phyloP scores from a whole-genome alignment of 2,113 vertebrate species.

The Halichoeres trimaculatus region DNA sequence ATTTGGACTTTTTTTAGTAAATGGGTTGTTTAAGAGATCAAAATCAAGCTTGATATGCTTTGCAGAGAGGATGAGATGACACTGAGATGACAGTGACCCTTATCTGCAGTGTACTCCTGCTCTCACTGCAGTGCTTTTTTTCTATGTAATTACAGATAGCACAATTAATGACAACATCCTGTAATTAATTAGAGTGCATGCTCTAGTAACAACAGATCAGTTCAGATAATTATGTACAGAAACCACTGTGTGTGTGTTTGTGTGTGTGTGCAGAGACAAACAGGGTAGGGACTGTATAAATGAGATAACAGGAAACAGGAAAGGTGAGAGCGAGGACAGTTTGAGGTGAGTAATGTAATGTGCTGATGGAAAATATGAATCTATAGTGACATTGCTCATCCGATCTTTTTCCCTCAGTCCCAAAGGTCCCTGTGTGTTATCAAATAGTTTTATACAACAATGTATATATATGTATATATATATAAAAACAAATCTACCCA shows the following conservation, averaged over 20 bases:
- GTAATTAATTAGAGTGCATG: slow-evolving; percentile 60
- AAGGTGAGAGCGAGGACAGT: neutral
- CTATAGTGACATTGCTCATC: neutral
- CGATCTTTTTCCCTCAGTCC: neutral
- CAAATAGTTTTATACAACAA: neutral
- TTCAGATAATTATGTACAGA: neutral
- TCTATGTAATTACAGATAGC: slow-evolving; percentile 43
- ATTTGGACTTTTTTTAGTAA: slow-evolving; percentile 23
- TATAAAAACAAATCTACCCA: neutral
- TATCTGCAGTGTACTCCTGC: slow-evolving; percentile 20
- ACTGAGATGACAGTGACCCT: slow-evolving; percentile 28
- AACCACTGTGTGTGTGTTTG: neutral
- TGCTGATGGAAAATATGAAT: neutral
- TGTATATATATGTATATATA: neutral
- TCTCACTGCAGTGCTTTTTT: slow-evolving; percentile 45
- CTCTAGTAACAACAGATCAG: slow-evolving; percentile 1
- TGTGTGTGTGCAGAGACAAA: neutral
- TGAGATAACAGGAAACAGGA: slow-evolving; percentile 3
- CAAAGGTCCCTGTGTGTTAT: neutral
- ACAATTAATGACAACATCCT: slow-evolving; percentile 56
- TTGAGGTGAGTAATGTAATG: slow-evolving; percentile 6
- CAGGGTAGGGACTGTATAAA: neutral
- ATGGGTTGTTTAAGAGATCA: slow-evolving; percentile 23
- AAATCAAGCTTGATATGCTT: slow-evolving; percentile 14
- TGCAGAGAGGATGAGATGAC: slow-evolving; percentile 25